A percentile compares a stretch with the other conserved stretches of the same genome.
Evolutionary conservation across 2,888 invertebrate species (phyloP).

Genomic region (Arrhopalites spinosus): DNA sequence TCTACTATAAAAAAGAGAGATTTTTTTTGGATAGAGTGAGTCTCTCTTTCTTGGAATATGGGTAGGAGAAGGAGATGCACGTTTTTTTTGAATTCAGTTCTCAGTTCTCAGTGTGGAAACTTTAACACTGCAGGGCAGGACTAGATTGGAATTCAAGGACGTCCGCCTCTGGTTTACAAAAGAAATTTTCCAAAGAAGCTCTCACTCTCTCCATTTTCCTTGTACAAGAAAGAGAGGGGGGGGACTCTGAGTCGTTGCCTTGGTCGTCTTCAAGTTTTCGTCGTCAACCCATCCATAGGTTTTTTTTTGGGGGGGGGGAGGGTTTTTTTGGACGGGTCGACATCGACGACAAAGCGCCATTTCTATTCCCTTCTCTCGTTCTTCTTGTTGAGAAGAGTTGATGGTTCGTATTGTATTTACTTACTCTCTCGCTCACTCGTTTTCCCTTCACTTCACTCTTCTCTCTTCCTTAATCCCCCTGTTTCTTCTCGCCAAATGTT

Average conservation of each 20-base stretch:
- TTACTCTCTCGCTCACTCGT: conserved; percentile 1
- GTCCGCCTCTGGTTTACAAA: conserved; percentile 25
- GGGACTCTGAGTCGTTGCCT: not conserved
- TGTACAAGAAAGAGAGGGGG: not conserved
- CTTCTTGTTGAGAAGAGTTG: not conserved
- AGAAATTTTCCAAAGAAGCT: conserved; percentile 8
- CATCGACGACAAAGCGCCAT: conserved; percentile 19
- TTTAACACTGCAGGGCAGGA: conserved; percentile 30
- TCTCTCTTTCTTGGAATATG: not conserved
- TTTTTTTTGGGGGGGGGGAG: not conserved
- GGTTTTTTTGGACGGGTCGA: not conserved
- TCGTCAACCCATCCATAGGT: conserved; percentile 7
- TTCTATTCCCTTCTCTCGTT: not conserved
- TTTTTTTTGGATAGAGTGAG: too few species aligned
- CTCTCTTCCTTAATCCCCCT: conserved; percentile 25
- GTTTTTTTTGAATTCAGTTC: conserved; percentile 2
- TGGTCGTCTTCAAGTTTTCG: conserved; percentile 4
- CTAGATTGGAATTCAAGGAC: conserved; percentile 32
- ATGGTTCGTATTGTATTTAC: conserved; percentile 26
- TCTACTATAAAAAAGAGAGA: too few species aligned
- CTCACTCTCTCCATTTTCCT: not conserved
- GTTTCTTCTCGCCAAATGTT: conserved; percentile 32
- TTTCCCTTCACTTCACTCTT: conserved; percentile 8
- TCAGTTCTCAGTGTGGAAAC: conserved; percentile 21
- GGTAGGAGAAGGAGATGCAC: not conserved